These are phyloP conservation scores for Chionoecetes opilio DNA, from an alignment of 1,140 invertebrate genomes.

Conservation along the genomic window DNA sequence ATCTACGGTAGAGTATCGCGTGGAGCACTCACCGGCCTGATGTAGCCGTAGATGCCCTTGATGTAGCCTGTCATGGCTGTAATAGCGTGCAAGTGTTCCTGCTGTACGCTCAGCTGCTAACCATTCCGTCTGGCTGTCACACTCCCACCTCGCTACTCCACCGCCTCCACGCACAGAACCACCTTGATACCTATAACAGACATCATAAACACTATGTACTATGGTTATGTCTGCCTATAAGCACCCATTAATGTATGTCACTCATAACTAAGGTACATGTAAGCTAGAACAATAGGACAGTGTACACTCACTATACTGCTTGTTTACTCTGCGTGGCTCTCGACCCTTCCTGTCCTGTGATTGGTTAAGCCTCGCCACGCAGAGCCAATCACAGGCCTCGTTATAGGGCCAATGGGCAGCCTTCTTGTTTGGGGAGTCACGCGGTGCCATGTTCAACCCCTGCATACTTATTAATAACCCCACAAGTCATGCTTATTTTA, in stretches of 20 bases:
- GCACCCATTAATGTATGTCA: not conserved
- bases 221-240: not conserved
- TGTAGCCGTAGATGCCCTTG: conserved; percentile 49
- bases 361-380: conserved; percentile 30
- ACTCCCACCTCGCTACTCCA: not conserved
- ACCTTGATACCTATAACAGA: not conserved
- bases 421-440: not conserved
- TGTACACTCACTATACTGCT: not conserved
- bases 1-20: too few relatives aligned
- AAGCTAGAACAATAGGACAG: not conserved
- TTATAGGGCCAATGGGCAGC: not conserved
- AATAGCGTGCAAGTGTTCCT: not conserved
- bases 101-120: not conserved
- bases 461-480: not conserved
- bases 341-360: conserved; percentile 1
- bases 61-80: conserved; percentile 44
- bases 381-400: conserved; percentile 33
- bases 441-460: not conserved
- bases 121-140: not conserved
- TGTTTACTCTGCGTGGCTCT: conserved; percentile 66
- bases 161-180: too few relatives aligned
- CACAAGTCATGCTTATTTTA: not conserved
- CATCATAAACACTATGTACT: not conserved
- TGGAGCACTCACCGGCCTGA: conserved; percentile 44
- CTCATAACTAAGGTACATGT: not conserved